Conservation (phyloP, 1,140 invertebrate species). For the Linepithema humile region DNA sequence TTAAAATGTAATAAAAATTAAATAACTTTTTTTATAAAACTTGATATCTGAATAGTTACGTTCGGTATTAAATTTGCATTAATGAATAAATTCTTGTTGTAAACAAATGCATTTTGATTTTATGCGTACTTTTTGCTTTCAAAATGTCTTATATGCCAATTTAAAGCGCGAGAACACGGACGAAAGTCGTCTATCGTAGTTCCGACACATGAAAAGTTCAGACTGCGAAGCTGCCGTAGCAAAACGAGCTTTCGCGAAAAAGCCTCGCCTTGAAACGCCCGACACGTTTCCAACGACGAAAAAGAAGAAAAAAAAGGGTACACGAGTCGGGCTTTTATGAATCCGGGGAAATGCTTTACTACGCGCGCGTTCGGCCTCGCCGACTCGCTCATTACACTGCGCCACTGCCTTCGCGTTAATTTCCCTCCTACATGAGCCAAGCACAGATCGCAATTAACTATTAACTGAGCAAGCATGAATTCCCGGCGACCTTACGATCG, state of each 20-base stretch:
- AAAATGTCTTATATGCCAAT: constrained; percentile 9
- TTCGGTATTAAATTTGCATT: background rate
- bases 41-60: background rate
- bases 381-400: constrained; percentile 31
- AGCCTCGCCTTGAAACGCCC: background rate
- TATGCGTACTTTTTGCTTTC: too few relatives aligned
- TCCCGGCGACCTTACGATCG: background rate
- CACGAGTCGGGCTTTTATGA: constrained; percentile 35
- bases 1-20: background rate
- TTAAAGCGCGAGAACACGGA: background rate
- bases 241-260: constrained; percentile 22
- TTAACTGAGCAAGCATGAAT: constrained; percentile 5
- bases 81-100: too few relatives aligned
- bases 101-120: too few relatives aligned
- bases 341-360: constrained; percentile 38
- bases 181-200: constrained; percentile 21
- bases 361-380: constrained; percentile 11
- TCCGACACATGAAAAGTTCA: constrained; percentile 23
- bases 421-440: background rate
- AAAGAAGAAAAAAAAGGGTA: background rate
- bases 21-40: background rate
- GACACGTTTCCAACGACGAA: background rate
- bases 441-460: constrained; percentile 5
- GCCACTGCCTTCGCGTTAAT: background rate
- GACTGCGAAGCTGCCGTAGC: constrained; percentile 23